Base-by-base conservation (phyloP, 2,888 invertebrate genomes). In the Noctua comes region DNA sequence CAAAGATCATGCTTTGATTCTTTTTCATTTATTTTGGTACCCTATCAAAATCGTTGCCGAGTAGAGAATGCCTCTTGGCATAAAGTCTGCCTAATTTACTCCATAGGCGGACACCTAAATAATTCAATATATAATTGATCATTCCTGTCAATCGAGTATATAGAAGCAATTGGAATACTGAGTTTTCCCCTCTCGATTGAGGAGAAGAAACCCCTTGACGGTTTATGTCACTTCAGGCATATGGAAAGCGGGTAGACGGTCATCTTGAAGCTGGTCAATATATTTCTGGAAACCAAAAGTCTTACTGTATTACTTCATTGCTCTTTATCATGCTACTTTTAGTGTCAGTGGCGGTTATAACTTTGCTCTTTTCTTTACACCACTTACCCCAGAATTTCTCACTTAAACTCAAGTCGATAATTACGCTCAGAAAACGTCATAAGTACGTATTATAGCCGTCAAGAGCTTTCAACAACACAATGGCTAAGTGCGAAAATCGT, bases 401-500 rank as follows among this genome's bases (percentile, higher is more conserved):
- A 64, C 72, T 76, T 62, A 6, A 68, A 27, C 46, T 81, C 18
- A 71, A 76, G 71, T 64, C 76, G n/a, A 72, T 76, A 81, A 81
- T 75, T 54, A 72, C 43, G 31, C 27, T 18, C 54, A 57, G 80
- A 80, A 79, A 46, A 70, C 54, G 64, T n/a, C 16, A 65, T 40
- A 57, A 65, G 80, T 71, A 66, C 40, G 48, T 43, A 68, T 51
- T 57, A 75, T 57, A 40, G 48, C n/a, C 24, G 8, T 40, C 54
- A 65, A 72, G 51, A 57, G 48, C 66, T 57, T 75, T 68, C 16
- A 84, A 69, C 59, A 51, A 21, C 27, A 74, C 70, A 79, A 84
- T 51, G 51, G 57, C n/a, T 4, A 36, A 66, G 70, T 71, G 68
- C 68, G 71, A 48, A 73, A 74, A 77, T 24, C 27, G 59, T 68